Conservation (phyloP, 2,888 invertebrate species). For the Campopleginae sp. region DNA sequence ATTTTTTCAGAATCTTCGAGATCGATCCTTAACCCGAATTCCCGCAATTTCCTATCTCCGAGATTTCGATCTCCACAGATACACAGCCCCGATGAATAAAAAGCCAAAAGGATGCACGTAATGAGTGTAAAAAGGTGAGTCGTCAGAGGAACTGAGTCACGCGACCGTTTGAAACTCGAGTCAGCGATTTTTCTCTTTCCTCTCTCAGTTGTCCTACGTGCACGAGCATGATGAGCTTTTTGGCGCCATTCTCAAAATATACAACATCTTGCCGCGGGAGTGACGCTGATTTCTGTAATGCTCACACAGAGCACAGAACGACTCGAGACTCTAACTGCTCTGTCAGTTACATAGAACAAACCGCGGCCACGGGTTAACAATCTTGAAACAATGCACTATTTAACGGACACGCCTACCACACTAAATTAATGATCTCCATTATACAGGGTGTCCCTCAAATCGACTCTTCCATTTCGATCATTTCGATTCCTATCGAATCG, state of each 20-base stretch:
- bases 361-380: slow-evolving; percentile 71
- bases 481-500: background rate
- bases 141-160: slow-evolving; percentile 38
- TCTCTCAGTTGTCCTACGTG: background rate
- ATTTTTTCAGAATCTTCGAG: background rate
- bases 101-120: background rate
- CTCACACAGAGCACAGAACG: background rate
- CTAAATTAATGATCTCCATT: background rate
- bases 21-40: background rate
- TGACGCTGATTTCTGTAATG: slow-evolving; percentile 41
- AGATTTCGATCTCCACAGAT: background rate
- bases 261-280: background rate
- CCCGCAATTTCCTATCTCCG: background rate
- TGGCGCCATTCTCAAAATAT: slow-evolving; percentile 59
- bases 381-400: slow-evolving; percentile 71
- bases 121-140: background rate
- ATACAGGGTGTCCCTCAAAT: background rate
- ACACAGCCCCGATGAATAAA: background rate
- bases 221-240: slow-evolving; percentile 39
- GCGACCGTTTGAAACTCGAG: slow-evolving; percentile 51
- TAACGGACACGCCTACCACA: slow-evolving; percentile 59
- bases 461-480: background rate
- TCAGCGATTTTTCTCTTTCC: slow-evolving; percentile 13
- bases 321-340: slow-evolving; percentile 21
- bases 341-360: slow-evolving; percentile 17